A percentile compares a stretch with the other conserved stretches of the same genome.
Evolutionary conservation across 2,888 invertebrate species (phyloP).

Genomic region (Leptinotarsa tumamoca): DNA sequence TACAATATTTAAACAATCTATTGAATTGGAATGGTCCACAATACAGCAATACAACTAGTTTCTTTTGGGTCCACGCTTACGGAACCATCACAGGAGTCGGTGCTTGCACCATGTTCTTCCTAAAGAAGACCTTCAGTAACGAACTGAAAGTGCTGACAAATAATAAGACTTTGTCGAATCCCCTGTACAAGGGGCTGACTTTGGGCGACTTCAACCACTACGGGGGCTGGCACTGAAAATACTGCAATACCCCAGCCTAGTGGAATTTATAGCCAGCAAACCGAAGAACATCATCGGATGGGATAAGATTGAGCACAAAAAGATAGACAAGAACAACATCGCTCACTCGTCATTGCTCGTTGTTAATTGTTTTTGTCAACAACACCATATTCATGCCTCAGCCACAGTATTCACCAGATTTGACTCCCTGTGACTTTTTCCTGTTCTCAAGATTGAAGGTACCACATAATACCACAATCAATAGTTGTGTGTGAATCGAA

Average conservation of each 20-base stretch:
- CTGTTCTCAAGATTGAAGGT: no score
- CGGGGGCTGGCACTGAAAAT: conserved; percentile 78
- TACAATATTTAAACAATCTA: no score
- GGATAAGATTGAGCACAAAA: no score
- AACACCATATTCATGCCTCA: no score
- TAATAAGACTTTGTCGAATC: conserved; percentile 55
- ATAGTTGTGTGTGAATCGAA: no score
- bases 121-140: conserved; percentile 60
- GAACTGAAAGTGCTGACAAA: conserved; percentile 44
- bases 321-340: no score
- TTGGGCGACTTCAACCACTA: conserved; percentile 74
- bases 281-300: conserved; percentile 42
- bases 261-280: conserved; percentile 65
- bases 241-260: conserved; percentile 73
- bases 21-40: no score
- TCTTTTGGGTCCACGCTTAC: conserved; percentile 76
- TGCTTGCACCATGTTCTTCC: conserved; percentile 67
- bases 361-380: no score
- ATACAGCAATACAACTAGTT: conserved; percentile 64
- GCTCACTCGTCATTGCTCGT: no score
- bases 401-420: no score
- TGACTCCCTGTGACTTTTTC: no score
- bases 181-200: conserved; percentile 64
- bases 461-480: no score
- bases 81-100: conserved; percentile 71